phyloP scores from a whole-genome alignment of 2,888 invertebrate species.

The Agriotes lineatus region DNA sequence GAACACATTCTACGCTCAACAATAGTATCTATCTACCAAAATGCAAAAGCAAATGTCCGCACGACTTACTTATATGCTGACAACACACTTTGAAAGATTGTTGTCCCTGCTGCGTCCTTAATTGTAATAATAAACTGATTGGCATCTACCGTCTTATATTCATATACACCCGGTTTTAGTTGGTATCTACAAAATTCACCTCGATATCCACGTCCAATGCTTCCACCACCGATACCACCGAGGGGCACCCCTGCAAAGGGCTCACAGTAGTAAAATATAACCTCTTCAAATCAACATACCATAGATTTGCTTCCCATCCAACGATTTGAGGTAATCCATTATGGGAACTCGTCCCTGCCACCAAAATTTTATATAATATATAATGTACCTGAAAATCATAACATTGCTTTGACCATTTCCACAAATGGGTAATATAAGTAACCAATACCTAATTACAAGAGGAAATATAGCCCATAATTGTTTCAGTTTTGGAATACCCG shows the following conservation, averaged over 20 bases:
- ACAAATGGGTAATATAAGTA: slow-evolving; percentile 28
- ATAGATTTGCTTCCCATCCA: slow-evolving; percentile 85
- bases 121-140: slow-evolving; percentile 94
- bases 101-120: slow-evolving; percentile 74
- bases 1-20: no score
- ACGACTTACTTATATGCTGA: slow-evolving; percentile 78
- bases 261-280: background rate
- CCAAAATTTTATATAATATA: slow-evolving; percentile 76
- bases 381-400: slow-evolving; percentile 78
- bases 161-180: slow-evolving; percentile 89
- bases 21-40: no score
- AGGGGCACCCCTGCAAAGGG: slow-evolving; percentile 79
- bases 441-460: slow-evolving; percentile 75
- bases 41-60: background rate
- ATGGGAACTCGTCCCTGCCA: slow-evolving; percentile 77
- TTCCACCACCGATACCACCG: slow-evolving; percentile 85
- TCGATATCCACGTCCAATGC: slow-evolving; percentile 91
- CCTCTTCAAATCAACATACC: slow-evolving; percentile 67
- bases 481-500: slow-evolving; percentile 73
- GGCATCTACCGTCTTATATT: slow-evolving; percentile 84
- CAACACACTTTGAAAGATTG: slow-evolving; percentile 83
- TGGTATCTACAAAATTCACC: slow-evolving; percentile 96
- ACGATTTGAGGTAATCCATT: slow-evolving; percentile 83
- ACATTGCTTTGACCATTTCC: no score
- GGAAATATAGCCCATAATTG: slow-evolving; percentile 81